These are phyloP conservation scores for Pholis gunnellus DNA, from an alignment of 2,113 vertebrate genomes.

Conservation along the genomic window DNA sequence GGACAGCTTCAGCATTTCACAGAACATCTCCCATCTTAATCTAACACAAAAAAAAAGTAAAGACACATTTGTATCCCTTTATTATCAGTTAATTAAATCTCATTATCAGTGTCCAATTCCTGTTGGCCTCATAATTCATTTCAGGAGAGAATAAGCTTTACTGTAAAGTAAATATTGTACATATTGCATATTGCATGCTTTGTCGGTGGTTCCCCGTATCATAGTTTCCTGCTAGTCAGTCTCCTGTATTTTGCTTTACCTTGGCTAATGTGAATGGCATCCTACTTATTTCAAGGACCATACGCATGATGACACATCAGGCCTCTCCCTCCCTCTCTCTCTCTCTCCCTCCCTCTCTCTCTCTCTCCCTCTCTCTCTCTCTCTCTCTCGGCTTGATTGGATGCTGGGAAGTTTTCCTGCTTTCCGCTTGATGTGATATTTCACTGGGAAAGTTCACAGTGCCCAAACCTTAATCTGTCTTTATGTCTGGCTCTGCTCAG, in stretches of 20 bases:
- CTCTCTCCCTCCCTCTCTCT: background rate
- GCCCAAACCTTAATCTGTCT: constrained; percentile 38
- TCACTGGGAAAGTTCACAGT: constrained; percentile 40
- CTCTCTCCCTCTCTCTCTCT: constrained; percentile 1
- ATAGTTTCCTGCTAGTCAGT: background rate
- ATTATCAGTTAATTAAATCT: constrained; percentile 1
- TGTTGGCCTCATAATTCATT: background rate
- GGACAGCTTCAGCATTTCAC: constrained; percentile 4
- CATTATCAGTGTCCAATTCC: background rate
- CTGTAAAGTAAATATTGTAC: too few relatives aligned
- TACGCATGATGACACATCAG: background rate
- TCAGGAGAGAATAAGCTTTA: background rate
- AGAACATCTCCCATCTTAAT: background rate
- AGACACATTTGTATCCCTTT: constrained; percentile 19
- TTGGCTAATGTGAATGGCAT: constrained; percentile 8
- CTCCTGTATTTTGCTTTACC: background rate
- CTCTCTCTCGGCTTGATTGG: background rate
- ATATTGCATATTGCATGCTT: background rate
- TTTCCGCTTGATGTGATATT: constrained; percentile 37
- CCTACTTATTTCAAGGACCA: constrained; percentile 13
- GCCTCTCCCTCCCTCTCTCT: background rate
- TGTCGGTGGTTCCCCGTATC: background rate
- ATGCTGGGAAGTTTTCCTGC: constrained; percentile 28
- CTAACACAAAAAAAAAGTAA: background rate
- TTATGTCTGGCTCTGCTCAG: constrained; percentile 58